Evolutionary conservation across 2,888 invertebrate species (phyloP).

Genomic region (Sphaerophoria taeniata): DNA sequence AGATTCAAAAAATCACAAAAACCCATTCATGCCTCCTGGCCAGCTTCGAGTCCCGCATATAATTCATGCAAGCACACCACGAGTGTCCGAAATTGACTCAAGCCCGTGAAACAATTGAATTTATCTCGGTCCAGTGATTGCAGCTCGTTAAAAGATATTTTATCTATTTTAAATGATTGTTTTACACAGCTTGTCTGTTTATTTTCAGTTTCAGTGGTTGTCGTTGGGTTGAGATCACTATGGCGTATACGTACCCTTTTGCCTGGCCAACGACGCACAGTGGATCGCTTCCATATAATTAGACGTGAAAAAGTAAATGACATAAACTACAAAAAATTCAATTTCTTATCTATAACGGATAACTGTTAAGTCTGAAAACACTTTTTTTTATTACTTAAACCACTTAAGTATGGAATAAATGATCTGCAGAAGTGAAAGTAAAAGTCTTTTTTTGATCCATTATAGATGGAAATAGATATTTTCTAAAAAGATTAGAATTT

Average conservation of each 20-base stretch:
- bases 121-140: constrained; percentile 72
- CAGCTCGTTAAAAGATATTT: constrained; percentile 70
- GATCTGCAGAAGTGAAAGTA: no score
- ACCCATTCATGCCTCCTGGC: not conserved
- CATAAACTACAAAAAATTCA: no score
- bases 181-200: constrained; percentile 60
- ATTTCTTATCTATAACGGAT: no score
- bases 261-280: constrained; percentile 29
- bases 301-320: no score
- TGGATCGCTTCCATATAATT: no score
- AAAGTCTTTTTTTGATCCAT: no score
- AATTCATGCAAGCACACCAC: not conserved
- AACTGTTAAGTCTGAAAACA: no score
- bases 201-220: constrained; percentile 11
- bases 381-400: no score
- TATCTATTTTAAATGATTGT: constrained; percentile 71
- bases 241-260: not conserved
- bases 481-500: no score
- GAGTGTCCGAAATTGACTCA: constrained; percentile 64
- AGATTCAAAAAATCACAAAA: not conserved
- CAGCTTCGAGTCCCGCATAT: not conserved
- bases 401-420: no score
- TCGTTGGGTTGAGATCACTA: not conserved
- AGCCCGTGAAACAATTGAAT: constrained; percentile 69
- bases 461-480: no score